Conservation (phyloP, 2,888 invertebrate genomes). For the Drosophila affinis region DNA sequence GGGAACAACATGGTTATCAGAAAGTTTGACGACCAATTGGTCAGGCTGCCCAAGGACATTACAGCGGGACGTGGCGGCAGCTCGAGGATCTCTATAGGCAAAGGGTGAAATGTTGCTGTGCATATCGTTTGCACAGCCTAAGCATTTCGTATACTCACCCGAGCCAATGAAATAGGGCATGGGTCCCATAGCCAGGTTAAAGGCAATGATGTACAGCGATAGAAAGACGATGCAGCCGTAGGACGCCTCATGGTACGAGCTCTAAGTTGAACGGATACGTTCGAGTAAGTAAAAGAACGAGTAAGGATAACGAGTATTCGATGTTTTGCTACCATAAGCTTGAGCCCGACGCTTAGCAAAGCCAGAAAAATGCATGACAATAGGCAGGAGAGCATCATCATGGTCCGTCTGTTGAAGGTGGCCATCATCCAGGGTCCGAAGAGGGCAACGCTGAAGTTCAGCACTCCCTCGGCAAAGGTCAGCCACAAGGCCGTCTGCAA, state of each 20-base stretch:
- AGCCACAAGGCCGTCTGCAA: constrained; percentile 86
- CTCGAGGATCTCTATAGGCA: constrained; percentile 88
- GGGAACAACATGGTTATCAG: constrained; percentile 91
- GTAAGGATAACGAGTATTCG: neutral
- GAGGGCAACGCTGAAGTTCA: constrained; percentile 87
- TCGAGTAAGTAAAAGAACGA: neutral
- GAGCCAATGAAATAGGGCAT: constrained; percentile 93
- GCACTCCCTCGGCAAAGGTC: constrained; percentile 89
- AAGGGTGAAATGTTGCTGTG: neutral
- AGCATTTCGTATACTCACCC: constrained; percentile 83
- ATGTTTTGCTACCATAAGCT: constrained; percentile 86
- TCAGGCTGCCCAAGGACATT: constrained; percentile 92
- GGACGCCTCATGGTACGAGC: constrained; percentile 5
- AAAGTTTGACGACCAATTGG: constrained; percentile 95
- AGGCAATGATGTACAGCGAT: constrained; percentile 89
- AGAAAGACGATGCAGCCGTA: constrained; percentile 86
- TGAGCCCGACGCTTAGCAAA: constrained; percentile 86
- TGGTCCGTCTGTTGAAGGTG: constrained; percentile 86
- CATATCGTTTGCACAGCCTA: neutral
- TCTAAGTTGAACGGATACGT: constrained; percentile 1
- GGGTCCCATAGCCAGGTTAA: constrained; percentile 91
- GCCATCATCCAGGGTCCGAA: constrained; percentile 87
- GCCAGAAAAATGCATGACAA: constrained; percentile 86
- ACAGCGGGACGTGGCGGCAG: constrained; percentile 90
- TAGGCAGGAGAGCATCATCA: constrained; percentile 87